A percentile compares a stretch with the other conserved stretches of the same genome.
phyloP scores from a whole-genome alignment of 2,113 vertebrate species.

The Urocynchramus pylzowi region DNA sequence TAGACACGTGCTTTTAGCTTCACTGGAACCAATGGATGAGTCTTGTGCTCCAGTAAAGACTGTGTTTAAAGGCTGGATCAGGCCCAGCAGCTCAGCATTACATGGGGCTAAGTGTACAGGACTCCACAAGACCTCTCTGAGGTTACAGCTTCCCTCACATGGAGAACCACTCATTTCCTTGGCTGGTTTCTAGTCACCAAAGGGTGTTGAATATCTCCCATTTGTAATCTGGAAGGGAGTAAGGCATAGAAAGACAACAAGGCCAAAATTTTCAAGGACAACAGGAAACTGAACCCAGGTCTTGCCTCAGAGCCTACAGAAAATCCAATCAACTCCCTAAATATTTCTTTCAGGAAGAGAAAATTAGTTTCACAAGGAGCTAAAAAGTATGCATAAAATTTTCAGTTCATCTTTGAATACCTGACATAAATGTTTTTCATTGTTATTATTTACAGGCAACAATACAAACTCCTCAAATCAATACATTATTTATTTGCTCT shows the following conservation, averaged over 20 bases:
- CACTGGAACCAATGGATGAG: neutral
- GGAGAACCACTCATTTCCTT: neutral
- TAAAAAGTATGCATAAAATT: neutral
- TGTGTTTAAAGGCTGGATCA: neutral
- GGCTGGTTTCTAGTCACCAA: neutral
- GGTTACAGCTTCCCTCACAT: neutral
- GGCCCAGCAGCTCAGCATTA: neutral
- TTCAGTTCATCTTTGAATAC: neutral
- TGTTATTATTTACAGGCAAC: neutral
- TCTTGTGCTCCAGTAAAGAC: neutral
- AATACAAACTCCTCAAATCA: neutral
- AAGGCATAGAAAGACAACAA: neutral
- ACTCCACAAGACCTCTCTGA: neutral
- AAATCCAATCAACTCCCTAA: neutral
- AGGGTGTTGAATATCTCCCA: neutral
- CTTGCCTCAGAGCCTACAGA: neutral
- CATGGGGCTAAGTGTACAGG: neutral
- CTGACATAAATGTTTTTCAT: neutral
- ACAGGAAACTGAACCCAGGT: neutral
- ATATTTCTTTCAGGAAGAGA: neutral
- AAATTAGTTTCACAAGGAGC: neutral
- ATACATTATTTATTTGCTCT: neutral
- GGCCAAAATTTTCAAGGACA: neutral
- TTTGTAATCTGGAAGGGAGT: neutral
- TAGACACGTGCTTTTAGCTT: constrained; percentile 4